A percentile compares a stretch with the other conserved stretches of the same genome.
Conservation (phyloP, 2,797 vertebrate species). For the Zonotrichia albicollis region DNA sequence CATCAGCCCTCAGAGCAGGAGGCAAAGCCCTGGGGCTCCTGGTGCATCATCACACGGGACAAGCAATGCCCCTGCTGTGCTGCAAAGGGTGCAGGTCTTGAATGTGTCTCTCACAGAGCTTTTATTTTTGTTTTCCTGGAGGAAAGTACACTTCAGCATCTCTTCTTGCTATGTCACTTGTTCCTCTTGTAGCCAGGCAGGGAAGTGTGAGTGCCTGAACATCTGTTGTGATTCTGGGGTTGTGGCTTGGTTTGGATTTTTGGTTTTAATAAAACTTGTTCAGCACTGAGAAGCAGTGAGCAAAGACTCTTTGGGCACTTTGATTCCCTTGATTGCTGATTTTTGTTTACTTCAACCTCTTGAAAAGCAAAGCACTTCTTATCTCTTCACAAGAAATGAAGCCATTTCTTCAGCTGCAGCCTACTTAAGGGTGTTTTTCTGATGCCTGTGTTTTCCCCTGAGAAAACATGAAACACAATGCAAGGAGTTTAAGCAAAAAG, state of each 20-base stretch:
- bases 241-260: background rate
- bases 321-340: conserved; percentile 33
- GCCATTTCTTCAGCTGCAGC: conserved; percentile 18
- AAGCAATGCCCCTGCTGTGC: fast-evolving
- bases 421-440: conserved; percentile 40
- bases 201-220: background rate
- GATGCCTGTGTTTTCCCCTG: conserved; percentile 13
- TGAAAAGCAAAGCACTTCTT: conserved; percentile 35
- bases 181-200: background rate
- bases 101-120: background rate
- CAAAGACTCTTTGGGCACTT: background rate
- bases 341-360: conserved; percentile 43
- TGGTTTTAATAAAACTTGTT: background rate
- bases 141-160: background rate
- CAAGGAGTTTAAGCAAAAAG: conserved; percentile 23
- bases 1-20: background rate
- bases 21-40: background rate
- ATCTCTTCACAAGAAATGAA: conserved; percentile 11
- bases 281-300: background rate
- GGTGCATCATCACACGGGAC: background rate
- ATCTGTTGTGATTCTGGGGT: background rate
- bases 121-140: background rate
- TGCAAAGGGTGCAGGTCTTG: background rate
- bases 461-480: conserved; percentile 46
- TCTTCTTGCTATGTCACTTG: background rate